Conservation (phyloP, 2,797 vertebrate genomes). For the Mormyrus proboscirostris region DNA sequence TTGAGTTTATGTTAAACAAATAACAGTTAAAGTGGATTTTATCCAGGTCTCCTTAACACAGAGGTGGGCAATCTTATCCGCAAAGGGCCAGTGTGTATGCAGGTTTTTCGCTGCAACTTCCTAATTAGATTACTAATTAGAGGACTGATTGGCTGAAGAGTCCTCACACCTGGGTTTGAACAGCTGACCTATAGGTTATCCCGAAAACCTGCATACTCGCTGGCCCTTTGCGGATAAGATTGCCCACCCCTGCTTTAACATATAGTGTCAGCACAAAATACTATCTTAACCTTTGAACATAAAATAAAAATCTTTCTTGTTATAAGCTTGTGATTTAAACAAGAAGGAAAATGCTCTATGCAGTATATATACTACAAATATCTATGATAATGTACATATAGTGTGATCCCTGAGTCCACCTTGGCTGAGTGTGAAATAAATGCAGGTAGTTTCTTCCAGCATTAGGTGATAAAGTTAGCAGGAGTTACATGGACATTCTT, state of each 20-base stretch:
- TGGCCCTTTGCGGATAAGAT: too few relatives aligned
- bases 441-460: conserved; percentile 45
- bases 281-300: background rate
- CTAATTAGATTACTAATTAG: too few relatives aligned
- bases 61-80: too few relatives aligned
- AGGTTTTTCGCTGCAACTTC: too few relatives aligned
- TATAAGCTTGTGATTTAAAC: background rate
- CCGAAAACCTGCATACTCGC: too few relatives aligned
- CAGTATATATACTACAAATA: background rate
- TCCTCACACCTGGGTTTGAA: too few relatives aligned
- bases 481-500: conserved; percentile 63
- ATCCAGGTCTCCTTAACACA: background rate
- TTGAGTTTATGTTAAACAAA: background rate
- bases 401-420: background rate
- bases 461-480: conserved; percentile 39
- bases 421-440: conserved; percentile 12
- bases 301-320: background rate
- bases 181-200: too few relatives aligned
- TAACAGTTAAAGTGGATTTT: background rate
- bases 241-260: too few relatives aligned
- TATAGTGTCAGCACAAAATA: background rate
- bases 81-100: too few relatives aligned
- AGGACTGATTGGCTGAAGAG: too few relatives aligned
- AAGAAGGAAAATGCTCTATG: background rate
- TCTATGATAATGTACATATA: background rate